Conservation (phyloP, 2,888 invertebrate species). For the Caenorhabditis macrosperma region DNA sequence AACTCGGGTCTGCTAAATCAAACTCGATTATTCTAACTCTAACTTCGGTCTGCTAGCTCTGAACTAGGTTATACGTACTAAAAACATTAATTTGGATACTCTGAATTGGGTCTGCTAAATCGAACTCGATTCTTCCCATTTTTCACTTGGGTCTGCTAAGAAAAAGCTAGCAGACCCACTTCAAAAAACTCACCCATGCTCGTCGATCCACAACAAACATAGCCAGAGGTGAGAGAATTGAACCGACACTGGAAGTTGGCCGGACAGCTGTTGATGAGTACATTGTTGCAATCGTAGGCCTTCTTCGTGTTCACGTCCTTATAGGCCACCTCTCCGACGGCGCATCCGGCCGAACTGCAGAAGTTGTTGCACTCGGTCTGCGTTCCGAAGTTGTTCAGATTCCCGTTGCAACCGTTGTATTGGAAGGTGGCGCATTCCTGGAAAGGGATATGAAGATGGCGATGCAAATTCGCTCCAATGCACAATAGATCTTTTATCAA, state of each 20-base stretch:
- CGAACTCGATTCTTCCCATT: too few relatives aligned
- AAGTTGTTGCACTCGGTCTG: slow-evolving; percentile 75
- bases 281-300: slow-evolving; percentile 67
- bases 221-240: slow-evolving; percentile 70
- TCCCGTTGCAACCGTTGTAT: slow-evolving; percentile 76
- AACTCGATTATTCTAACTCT: too few relatives aligned
- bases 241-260: slow-evolving; percentile 74
- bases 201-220: slow-evolving; percentile 77
- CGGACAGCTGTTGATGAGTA: slow-evolving; percentile 74
- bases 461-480: too few relatives aligned
- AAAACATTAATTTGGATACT: too few relatives aligned
- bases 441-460: too few relatives aligned
- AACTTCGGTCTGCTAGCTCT: too few relatives aligned
- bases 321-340: slow-evolving; percentile 75
- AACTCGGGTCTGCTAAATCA: too few relatives aligned
- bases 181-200: slow-evolving; percentile 62
- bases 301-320: slow-evolving; percentile 75
- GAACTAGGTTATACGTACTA: too few relatives aligned
- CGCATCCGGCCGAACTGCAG: slow-evolving; percentile 76
- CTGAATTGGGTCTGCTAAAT: too few relatives aligned
- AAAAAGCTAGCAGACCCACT: too few relatives aligned
- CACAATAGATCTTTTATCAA: too few relatives aligned
- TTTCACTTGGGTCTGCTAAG: too few relatives aligned
- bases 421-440: slow-evolving; percentile 67
- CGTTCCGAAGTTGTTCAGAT: slow-evolving; percentile 74